Base-by-base conservation (phyloP, 37 sponge, comb jelly and placozoan genomes). In the Chondrosia reniformis region DNA sequence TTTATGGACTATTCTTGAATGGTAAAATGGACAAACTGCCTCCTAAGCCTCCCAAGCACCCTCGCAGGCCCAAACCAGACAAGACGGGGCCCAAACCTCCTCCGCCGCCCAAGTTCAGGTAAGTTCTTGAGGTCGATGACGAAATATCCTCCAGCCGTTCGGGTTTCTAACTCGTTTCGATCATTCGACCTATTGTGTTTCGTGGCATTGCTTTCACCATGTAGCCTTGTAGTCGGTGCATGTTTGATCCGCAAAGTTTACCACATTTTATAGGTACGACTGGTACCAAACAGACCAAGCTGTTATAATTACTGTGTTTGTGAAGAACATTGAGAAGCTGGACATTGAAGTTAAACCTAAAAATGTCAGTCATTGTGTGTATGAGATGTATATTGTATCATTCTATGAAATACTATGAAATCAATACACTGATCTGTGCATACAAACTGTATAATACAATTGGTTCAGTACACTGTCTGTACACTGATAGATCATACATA, bases 1-100 rank as follows among this genome's bases (percentile, higher is more conserved):
- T n/a, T n/a, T n/a, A n/a, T n/a, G n/a, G n/a, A n/a, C n/a, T n/a
- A n/a, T n/a, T n/a, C n/a, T n/a, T n/a, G n/a, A n/a, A n/a, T n/a
- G n/a, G n/a, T n/a, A n/a, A n/a, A n/a, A 59, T 59, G 61, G 61
- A 59, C 22, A 25, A 59, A 59, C 61, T 59, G 17, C 61, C 61
- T 19, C 61, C 61, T 25, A 59, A 59, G 22, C 61, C 61, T 13
- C 9, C 9, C n/a, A 25, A 30, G 17, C 30, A 59, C 30, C 61
- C 61, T 25, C n/a, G 61, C 6, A 59, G 28, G 22, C 9, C 61
- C 30, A 59, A 59, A 30, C n/a, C n/a, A n/a, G 28, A 59, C 6
- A 59, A 59, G 61, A 30, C 7, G 22, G 61, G 28, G 28, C n/a
- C 61, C 17, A 30, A 59, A 13, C 8, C 61, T 6, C 17, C 22